Percentiles rank a stretch among this genome's conserved stretches.
These are phyloP conservation scores for Euclidia mi DNA, from an alignment of 2,888 invertebrate species.

Conservation along the genomic window DNA sequence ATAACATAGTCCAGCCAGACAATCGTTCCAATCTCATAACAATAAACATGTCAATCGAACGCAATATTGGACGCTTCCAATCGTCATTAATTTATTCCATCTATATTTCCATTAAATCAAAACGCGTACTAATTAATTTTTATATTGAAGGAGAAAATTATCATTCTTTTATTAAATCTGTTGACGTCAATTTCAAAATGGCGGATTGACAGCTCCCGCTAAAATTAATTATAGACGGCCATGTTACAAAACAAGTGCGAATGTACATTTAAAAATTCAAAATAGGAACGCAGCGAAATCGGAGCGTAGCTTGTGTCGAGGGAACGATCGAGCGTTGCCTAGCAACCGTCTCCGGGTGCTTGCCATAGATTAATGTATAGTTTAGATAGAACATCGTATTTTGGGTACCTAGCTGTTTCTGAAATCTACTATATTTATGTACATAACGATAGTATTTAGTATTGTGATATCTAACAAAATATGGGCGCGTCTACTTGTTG, in stretches of 20 bases:
- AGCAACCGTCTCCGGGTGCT: conserved; percentile 71
- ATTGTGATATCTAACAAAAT: too few relatives aligned
- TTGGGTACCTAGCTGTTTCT: too few relatives aligned
- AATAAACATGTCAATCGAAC: too few relatives aligned
- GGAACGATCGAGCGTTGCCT: conserved; percentile 74
- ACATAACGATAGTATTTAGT: too few relatives aligned
- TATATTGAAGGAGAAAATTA: too few relatives aligned
- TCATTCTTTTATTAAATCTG: background rate
- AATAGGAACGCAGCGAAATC: conserved; percentile 60
- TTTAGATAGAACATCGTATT: background rate
- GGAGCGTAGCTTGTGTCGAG: conserved; percentile 61
- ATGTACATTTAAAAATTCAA: conserved; percentile 56
- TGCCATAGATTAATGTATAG: conserved; percentile 40
- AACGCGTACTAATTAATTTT: too few relatives aligned
- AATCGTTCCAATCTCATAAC: too few relatives aligned
- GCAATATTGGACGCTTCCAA: background rate
- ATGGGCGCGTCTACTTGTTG: too few relatives aligned
- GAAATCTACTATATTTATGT: too few relatives aligned
- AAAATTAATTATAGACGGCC: conserved; percentile 48
- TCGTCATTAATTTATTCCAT: too few relatives aligned
- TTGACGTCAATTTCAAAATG: conserved; percentile 14
- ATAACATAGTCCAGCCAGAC: too few relatives aligned
- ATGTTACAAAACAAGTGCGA: conserved; percentile 40
- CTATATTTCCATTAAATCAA: too few relatives aligned
- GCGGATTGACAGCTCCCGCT: conserved; percentile 41